Evolutionary conservation across 2,113 vertebrate genomes (phyloP), one percentile per base, ranked within the genome.

Genomic region (Hiodon alosoides): DNA sequence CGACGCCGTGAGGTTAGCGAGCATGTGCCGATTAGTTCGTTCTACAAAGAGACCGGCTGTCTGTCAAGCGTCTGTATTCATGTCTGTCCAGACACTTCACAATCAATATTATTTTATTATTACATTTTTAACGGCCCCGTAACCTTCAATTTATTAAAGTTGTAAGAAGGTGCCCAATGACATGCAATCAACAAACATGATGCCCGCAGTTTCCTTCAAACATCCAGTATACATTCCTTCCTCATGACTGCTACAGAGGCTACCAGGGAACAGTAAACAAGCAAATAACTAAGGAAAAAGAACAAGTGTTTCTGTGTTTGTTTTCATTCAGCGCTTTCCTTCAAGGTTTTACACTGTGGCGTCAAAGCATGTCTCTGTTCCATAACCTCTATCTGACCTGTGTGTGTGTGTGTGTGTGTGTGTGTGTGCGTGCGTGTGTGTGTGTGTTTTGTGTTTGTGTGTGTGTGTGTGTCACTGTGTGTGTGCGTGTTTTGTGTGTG

Each of bases 311-410:
- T 61, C 47, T 59, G n/a, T 61, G 67, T 76, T 76, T 76, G 67
- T 62, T 70, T 69, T 69, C 17, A 46, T 16, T 11, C 67, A 60
- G 48, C n/a, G 59, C 55, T 13, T 51, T 59, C 62, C 52, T 54
- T 54, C 16, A 2, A n/a, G n/a, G 16, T 70, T 62, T 57, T 48
- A 62, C 3, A 8, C 47, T 48, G 74, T 7, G 16, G 11, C 10
- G 60, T 16, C 55, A 31, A 71, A 46, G 31, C 6, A 46, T 13
- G 66, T 61, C 74, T 75, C 47, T 5, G 54, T 53, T 76, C 58
- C 2, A 31, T 76, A 58, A 9, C 75, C 75, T 71, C 68, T 55
- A 58, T 9, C 16, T 76, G 75, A 74, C 73, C 73, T 67, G 69
- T 47, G 7, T 10, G 48, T n/a, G 50, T 53, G 48, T 69, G 4